A percentile compares a stretch with the other conserved stretches of the same genome.
These are phyloP conservation scores for Anaspis maculata DNA, from an alignment of 2,888 invertebrate genomes.

Conservation along the genomic window DNA sequence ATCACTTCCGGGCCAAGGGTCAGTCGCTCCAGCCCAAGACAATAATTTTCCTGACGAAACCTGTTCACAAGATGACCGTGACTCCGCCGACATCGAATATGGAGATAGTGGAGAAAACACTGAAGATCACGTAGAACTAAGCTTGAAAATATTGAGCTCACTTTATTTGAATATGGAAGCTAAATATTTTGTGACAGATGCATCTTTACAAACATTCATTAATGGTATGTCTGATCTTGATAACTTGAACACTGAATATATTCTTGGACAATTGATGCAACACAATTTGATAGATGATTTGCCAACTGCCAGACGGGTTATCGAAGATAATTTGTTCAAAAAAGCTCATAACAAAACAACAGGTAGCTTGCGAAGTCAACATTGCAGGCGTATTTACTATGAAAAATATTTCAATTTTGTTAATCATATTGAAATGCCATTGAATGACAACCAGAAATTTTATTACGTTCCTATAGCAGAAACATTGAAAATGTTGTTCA, in stretches of 20 bases:
- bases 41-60: no score
- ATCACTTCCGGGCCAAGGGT: no score
- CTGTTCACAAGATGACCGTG: no score
- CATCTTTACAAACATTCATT: not conserved
- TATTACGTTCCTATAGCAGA: not conserved
- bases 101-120: no score
- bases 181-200: not conserved
- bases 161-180: not conserved
- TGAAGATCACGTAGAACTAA: no score
- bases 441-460: not conserved
- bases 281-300: not conserved
- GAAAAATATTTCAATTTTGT: not conserved
- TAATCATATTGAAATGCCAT: not conserved
- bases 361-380: constrained; percentile 1
- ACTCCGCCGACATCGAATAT: no score
- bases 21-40: no score
- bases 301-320: not conserved
- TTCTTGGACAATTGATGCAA: not conserved
- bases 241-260: not conserved
- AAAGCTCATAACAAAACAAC: not conserved
- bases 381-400: not conserved
- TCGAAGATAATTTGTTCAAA: not conserved
- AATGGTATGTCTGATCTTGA: not conserved
- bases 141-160: not conserved
- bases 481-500: not conserved